phyloP scores from a whole-genome alignment of 2,113 vertebrate species.

The Cranoglanis bouderius region DNA sequence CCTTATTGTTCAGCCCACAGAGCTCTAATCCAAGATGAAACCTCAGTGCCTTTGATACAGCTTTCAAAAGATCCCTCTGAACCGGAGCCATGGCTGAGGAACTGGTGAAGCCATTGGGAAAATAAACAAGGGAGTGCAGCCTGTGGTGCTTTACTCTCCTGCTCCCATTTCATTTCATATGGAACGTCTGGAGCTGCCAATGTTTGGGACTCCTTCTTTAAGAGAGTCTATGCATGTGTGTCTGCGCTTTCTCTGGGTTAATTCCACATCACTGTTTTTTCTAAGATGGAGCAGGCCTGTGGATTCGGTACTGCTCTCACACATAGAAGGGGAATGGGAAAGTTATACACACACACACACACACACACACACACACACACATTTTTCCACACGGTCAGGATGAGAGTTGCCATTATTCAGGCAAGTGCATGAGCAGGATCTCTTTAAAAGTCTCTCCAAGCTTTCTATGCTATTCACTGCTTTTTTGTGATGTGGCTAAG shows the following conservation, averaged over 20 bases:
- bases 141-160: constrained; percentile 30
- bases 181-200: constrained; percentile 19
- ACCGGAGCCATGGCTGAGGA: constrained; percentile 53
- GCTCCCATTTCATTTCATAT: constrained; percentile 53
- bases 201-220: constrained; percentile 41
- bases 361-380: neutral
- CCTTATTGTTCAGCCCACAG: constrained; percentile 50
- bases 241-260: constrained; percentile 54
- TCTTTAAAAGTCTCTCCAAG: neutral
- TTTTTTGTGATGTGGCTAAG: neutral
- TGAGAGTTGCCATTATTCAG: constrained; percentile 17
- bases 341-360: constrained; percentile 35
- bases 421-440: constrained; percentile 33
- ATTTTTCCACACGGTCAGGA: constrained; percentile 52
- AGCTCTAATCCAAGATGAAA: constrained; percentile 57
- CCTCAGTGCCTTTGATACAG: constrained; percentile 61
- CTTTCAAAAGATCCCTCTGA: constrained; percentile 55
- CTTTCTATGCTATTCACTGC: neutral
- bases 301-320: constrained; percentile 56
- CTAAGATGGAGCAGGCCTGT: constrained; percentile 39
- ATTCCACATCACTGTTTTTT: constrained; percentile 31
- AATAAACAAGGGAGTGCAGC: constrained; percentile 56
- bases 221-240: constrained; percentile 44
- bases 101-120: constrained; percentile 45
- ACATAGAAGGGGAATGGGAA: constrained; percentile 50